Evolutionary conservation across 2,888 invertebrate species (phyloP).

Genomic region (Cryptophagus acutangulus): DNA sequence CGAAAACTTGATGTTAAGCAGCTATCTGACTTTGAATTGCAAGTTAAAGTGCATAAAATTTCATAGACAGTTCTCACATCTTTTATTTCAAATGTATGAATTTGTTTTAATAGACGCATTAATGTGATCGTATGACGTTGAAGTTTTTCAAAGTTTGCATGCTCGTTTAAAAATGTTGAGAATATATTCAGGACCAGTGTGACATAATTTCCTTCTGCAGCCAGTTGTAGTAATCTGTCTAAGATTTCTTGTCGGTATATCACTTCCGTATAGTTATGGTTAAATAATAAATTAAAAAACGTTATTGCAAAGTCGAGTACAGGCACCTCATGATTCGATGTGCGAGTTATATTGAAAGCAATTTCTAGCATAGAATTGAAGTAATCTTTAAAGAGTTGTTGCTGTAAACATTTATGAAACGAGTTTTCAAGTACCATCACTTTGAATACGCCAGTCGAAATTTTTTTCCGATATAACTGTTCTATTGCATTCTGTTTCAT

Average conservation of each 20-base stretch:
- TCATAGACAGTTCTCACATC: slow-evolving; percentile 76
- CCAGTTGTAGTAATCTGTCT: slow-evolving; percentile 35
- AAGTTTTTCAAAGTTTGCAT: slow-evolving; percentile 49
- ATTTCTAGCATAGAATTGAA: slow-evolving; percentile 55
- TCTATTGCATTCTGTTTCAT: slow-evolving; percentile 60
- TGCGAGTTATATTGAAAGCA: slow-evolving; percentile 48
- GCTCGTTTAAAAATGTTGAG: slow-evolving; percentile 37
- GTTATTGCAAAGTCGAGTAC: slow-evolving; percentile 57
- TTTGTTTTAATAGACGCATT: slow-evolving; percentile 67
- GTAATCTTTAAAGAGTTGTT: slow-evolving; percentile 51
- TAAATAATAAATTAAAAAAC: slow-evolving; percentile 54
- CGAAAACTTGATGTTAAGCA: slow-evolving; percentile 53
- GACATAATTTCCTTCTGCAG: slow-evolving; percentile 34
- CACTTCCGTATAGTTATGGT: slow-evolving; percentile 31
- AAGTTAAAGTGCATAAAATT: slow-evolving; percentile 71
- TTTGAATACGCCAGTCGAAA: slow-evolving; percentile 58
- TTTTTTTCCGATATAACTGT: slow-evolving; percentile 57
- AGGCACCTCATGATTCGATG: slow-evolving; percentile 47
- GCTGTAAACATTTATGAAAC: slow-evolving; percentile 52
- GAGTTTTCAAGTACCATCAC: slow-evolving; percentile 54
- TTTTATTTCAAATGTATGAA: slow-evolving; percentile 65
- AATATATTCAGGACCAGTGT: slow-evolving; percentile 34
- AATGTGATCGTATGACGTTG: slow-evolving; percentile 58
- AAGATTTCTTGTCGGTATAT: slow-evolving; percentile 39
- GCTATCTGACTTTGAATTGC: slow-evolving; percentile 47